phyloP scores from a whole-genome alignment of 2,113 vertebrate genomes.

The Daphoenositta chrysoptera region DNA sequence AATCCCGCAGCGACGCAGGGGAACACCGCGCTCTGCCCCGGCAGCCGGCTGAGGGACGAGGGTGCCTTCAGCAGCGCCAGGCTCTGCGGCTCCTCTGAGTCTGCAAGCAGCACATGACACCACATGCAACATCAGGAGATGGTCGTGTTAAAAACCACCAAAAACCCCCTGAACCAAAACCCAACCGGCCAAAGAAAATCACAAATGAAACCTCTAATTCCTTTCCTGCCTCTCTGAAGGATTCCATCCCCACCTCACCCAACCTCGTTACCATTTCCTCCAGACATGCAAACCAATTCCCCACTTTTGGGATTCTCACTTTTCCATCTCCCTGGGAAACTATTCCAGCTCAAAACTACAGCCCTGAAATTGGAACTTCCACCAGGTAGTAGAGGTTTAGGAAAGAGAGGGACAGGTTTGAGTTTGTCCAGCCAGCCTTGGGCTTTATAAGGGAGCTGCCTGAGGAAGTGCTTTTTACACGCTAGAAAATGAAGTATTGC shows the following conservation, averaged over 20 bases:
- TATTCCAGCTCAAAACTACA: not conserved
- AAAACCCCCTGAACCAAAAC: not conserved
- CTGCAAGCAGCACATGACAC: constrained; percentile 62
- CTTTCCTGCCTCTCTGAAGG: not conserved
- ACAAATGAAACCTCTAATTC: not conserved
- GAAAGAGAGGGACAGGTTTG: not conserved
- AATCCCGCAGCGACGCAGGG: constrained; percentile 79
- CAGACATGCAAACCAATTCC: not conserved
- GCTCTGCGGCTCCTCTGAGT: constrained; percentile 69
- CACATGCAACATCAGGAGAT: not conserved
- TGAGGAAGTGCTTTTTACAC: not conserved
- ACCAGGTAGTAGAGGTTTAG: not conserved
- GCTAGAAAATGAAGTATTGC: not conserved
- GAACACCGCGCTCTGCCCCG: constrained; percentile 78
- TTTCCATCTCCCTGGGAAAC: not conserved
- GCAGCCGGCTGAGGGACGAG: constrained; percentile 65
- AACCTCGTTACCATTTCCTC: not conserved
- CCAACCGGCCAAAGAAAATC: not conserved
- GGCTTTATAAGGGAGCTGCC: not conserved
- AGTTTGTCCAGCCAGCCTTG: not conserved
- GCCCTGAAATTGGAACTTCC: not conserved
- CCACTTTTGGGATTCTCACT: not conserved
- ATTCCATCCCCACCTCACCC: not conserved
- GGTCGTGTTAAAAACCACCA: not conserved
- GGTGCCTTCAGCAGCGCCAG: constrained; percentile 81